Evolutionary conservation across 2,888 invertebrate genomes (phyloP), one percentile per base, ranked within the genome.

Genomic region (Hybos culiciformis): DNA sequence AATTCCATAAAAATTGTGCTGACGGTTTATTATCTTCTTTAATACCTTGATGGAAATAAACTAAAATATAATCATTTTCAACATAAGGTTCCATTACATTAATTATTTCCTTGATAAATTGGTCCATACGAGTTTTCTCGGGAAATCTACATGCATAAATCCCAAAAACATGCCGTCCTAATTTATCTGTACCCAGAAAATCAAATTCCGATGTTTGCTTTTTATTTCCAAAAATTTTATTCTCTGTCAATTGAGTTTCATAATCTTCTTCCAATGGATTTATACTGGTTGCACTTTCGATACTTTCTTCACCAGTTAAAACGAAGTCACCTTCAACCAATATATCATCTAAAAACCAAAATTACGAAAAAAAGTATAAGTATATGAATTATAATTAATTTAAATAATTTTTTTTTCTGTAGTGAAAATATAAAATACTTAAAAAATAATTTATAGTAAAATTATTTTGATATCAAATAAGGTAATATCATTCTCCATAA

Each of bases 11-110:
- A 90, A 97, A 98, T 24, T 86, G 80, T 1, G 94, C 70, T 1
- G 94, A 84, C 1, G 97, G 98, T 62, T 96, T 97, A 68, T 96
- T 98, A 66, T 85, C 83, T 60, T 91, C 92, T 37, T 83, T 85
- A 37, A 99, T 75, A 12, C 98, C 98, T 69, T 86, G 86, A 68
- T 98, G 98, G 61, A 98, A 94, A 67, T 98, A 99, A 4, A 98
- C 87, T 46, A 99, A 75, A 56, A 90, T 91, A 69, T 99, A 99
- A 66, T 99, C 98, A 67, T 92, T 92, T 64, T 98, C 93, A 46
- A 98, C 98, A 64, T 91, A 96, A 63, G 87, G 87, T 69, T 97
- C 94, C 64, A 98, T 71, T 39, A 94, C 94, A 65, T 83, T 82
- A 68, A 85, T 87, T 54, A 97, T 74, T 70, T 24, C 43, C 46